Base-by-base conservation (phyloP, 2,113 vertebrate genomes). In the Tupaia chinensis region DNA sequence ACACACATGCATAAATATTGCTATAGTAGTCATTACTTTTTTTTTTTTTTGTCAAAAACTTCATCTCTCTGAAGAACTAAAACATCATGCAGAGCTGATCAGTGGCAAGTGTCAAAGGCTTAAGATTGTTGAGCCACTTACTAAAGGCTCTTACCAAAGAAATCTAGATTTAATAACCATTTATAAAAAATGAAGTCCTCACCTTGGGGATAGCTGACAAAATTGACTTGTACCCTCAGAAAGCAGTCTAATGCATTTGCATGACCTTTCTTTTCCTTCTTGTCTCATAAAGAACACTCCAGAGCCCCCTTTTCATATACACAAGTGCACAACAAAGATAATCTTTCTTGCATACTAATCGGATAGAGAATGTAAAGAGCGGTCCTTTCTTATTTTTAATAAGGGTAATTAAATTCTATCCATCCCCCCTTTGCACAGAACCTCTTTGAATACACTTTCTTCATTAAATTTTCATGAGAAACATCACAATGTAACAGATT, bases 401-500 rank as follows among this genome's bases (percentile, higher is more conserved):
- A 98, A 96, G 96, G 96, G 93, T 98, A 98, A 99, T 98, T 99
- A 98, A 98, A 99, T 98, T 98, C 98, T 68, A 93, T 97, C 97
- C 96, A 91, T 94, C 65, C 88, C 74, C 81, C 73, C 93, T 97
- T 96, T 93, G 87, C 95, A 98, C 29, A 96, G 84, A 97, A 98
- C 87, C 92, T 96, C 88, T 98, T 92, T 98, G 97, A 98, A 98
- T 97, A 96, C 96, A 98, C 54, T 93, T 60, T 97, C 58, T 93
- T 98, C 98, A 98, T 99, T 98, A 98, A 98, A 98, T 97, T 99
- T 99, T 98, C 96, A 98, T 98, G 97, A 99, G 98, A 98, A 98
- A 97, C 92, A 98, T 97, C 94, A 98, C 97, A 98, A 97, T 98
- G 94, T 95, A 98, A 97, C 90, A 98, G 98, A 98, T 97, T 98